Percentiles rank a stretch among this genome's conserved stretches.
These are phyloP conservation scores for Vollenhovia emeryi DNA, from an alignment of 1,140 invertebrate species.

Conservation along the genomic window DNA sequence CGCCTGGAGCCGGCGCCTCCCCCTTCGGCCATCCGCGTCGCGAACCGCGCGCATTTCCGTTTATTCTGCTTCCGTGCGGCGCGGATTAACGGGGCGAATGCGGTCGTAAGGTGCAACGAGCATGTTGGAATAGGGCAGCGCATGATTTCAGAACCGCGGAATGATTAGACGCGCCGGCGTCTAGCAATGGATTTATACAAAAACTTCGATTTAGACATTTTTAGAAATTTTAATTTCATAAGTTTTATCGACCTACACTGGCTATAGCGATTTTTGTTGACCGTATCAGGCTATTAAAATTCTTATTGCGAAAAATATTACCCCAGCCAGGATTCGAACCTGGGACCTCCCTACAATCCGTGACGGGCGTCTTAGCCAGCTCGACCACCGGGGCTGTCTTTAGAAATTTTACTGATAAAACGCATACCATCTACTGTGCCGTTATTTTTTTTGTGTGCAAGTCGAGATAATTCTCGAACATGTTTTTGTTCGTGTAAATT, in stretches of 20 bases:
- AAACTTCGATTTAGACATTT: background rate
- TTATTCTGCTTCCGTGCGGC: slow-evolving; percentile 10
- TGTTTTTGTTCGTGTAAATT: background rate
- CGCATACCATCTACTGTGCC: background rate
- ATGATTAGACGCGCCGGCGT: background rate
- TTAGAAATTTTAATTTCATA: too few species aligned
- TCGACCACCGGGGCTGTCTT: too few species aligned
- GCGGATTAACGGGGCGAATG: slow-evolving; percentile 25
- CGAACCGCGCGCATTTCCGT: slow-evolving; percentile 32
- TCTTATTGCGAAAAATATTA: too few species aligned
- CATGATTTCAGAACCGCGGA: background rate
- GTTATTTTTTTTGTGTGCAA: background rate
- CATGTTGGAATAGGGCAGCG: background rate
- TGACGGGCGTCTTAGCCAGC: too few species aligned
- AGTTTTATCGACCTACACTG: too few species aligned
- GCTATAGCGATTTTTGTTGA: too few species aligned
- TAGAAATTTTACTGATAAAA: background rate
- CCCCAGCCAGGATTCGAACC: too few species aligned
- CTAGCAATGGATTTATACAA: background rate
- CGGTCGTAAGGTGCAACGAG: background rate
- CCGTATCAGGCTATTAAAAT: too few species aligned
- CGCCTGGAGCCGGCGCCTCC: background rate
- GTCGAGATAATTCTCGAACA: background rate
- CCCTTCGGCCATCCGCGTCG: background rate
- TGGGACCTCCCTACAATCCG: too few species aligned